Percentiles rank a stretch among this genome's conserved stretches.
Conservation (phyloP, 2,888 invertebrate genomes). For the Drosophila parthenogenetica region DNA sequence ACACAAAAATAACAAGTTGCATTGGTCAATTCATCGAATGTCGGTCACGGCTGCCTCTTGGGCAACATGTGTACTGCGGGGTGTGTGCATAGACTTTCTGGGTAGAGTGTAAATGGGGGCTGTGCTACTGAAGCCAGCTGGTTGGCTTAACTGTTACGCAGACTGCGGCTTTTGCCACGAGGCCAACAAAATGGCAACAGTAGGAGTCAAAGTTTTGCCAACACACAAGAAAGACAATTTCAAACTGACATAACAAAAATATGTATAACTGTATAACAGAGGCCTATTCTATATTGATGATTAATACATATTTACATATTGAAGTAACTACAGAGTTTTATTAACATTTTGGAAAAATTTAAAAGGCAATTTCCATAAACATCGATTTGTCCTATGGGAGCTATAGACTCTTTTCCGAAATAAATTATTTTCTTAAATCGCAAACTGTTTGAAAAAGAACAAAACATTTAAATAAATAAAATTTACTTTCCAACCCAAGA, state of each 20-base stretch:
- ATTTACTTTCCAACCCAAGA: too few species aligned
- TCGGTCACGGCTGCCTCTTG: slow-evolving; percentile 70
- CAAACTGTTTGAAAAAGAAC: too few species aligned
- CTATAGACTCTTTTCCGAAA: too few species aligned
- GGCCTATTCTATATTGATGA: too few species aligned
- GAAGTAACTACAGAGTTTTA: too few species aligned
- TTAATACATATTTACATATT: too few species aligned
- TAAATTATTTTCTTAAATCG: too few species aligned
- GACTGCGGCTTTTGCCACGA: slow-evolving; percentile 35
- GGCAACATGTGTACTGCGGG: slow-evolving; percentile 11
- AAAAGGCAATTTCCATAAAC: too few species aligned
- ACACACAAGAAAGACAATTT: slow-evolving; percentile 10
- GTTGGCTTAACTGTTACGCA: slow-evolving; percentile 38
- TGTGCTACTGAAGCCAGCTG: slow-evolving; percentile 17
- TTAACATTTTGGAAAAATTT: too few species aligned
- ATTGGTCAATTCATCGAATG: slow-evolving; percentile 79
- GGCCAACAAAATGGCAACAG: slow-evolving; percentile 24
- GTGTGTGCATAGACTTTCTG: not conserved
- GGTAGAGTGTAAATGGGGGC: not conserved
- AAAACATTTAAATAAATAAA: too few species aligned
- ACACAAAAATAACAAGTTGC: slow-evolving; percentile 78
- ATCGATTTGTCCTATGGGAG: too few species aligned
- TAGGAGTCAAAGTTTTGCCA: slow-evolving; percentile 45
- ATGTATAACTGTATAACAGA: not conserved
- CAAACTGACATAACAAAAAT: not conserved